Evolutionary conservation across 2,113 vertebrate species (phyloP), one percentile per base, ranked within the genome.

Genomic region (Hyla sarda): DNA sequence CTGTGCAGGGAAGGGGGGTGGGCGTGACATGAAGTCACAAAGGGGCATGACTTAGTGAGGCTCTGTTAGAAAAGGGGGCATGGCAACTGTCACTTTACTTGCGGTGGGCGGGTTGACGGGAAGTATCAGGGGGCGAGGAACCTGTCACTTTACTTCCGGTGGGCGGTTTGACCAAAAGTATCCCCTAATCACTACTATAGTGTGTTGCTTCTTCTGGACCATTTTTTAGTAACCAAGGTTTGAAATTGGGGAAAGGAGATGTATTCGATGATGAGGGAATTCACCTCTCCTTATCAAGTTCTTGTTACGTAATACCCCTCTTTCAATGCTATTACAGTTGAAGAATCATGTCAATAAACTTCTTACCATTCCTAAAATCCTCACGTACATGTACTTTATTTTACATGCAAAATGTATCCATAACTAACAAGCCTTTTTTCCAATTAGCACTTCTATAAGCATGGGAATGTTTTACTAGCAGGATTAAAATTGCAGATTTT

Each of bases 401-500:
- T 67, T 73, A 32, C n/a, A 30, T 81, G 65, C 41, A 30, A 73
- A 80, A 60, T 74, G 58, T 81, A 73, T 47, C 50, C 62, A 80
- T 45, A 72, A 45, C 76, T 80, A 85, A 56, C 62, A 80, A 86
- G 79, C 76, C 48, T 85, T 85, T 82, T 34, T 84, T 41, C 72
- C 62, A 86, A 81, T 81, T 86, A 81, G 25, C 30, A 73, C 50
- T 73, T 81, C 84, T 74, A 71, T 14, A 72, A 81, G 50, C 52
- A 73, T 73, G 19, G 58, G 56, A 69, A 81, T 60, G 77, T 86
- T 86, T 81, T 86, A 81, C 50, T 72, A 45, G 77, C 67, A 72
- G 52, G 50, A 81, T 81, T 86, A 86, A 86, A 81, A 73, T 81
- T 73, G 67, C 65, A 81, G 77, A 86, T 86, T 86, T 81, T 58